These are phyloP conservation scores for Sebastes oblongus DNA, from an alignment of 2,797 vertebrate species.

Conservation along the genomic window DNA sequence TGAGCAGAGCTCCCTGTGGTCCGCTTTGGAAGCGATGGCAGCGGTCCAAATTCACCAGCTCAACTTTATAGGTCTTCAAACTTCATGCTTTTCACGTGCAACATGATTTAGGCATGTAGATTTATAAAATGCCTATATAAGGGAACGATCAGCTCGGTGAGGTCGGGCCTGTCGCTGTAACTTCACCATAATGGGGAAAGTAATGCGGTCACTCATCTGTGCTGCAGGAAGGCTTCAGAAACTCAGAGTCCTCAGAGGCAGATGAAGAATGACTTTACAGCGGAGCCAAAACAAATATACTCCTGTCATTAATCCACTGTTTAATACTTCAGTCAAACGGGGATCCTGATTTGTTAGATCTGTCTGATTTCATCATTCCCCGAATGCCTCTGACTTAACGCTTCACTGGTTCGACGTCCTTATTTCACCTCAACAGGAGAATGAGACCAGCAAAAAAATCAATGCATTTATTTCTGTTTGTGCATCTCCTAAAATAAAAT, in stretches of 20 bases:
- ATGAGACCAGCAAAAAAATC: neutral
- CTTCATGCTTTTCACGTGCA: neutral
- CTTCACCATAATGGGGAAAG: slow-evolving; percentile 4
- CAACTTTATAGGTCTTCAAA: neutral
- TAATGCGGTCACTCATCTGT: slow-evolving; percentile 17
- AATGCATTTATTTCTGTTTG: neutral
- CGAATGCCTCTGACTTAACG: neutral
- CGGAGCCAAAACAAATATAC: neutral
- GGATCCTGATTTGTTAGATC: neutral
- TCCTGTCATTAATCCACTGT: neutral
- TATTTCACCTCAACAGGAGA: neutral
- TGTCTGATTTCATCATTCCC: neutral
- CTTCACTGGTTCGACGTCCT: too few relatives aligned
- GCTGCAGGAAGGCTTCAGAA: neutral
- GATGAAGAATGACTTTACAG: neutral
- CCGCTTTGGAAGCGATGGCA: neutral
- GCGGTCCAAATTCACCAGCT: slow-evolving; percentile 22
- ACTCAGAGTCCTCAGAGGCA: neutral
- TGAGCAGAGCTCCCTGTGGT: neutral
- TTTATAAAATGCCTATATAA: slow-evolving; percentile 59
- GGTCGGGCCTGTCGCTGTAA: neutral
- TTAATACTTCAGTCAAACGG: neutral
- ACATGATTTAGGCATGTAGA: neutral
- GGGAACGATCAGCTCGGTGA: slow-evolving; percentile 14
- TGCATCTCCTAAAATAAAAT: neutral